Conservation (phyloP, 2,888 invertebrate genomes). For the Oligia strigilis region DNA sequence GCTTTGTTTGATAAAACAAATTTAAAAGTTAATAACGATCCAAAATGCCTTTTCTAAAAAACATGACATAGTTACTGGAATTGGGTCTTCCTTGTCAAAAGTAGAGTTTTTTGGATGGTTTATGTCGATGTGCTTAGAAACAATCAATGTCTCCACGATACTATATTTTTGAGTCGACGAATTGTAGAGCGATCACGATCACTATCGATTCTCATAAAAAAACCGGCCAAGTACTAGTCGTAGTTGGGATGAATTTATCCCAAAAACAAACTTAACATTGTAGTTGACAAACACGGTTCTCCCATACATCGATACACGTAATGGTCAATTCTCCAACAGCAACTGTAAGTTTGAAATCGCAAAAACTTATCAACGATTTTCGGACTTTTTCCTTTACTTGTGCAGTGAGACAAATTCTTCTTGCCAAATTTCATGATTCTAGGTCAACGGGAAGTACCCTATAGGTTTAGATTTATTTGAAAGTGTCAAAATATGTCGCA, state of each 20-base stretch:
- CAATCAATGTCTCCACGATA: not conserved
- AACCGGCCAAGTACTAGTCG: not conserved
- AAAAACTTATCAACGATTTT: not conserved
- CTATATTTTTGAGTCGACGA: not conserved
- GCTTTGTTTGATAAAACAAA: constrained; percentile 14
- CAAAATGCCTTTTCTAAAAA: constrained; percentile 9
- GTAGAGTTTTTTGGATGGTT: not conserved
- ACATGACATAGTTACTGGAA: constrained; percentile 1
- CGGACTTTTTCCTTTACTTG: not conserved
- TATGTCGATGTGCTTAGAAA: not conserved
- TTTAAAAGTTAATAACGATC: constrained; percentile 9
- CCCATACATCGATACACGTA: not conserved
- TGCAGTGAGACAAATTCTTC: not conserved
- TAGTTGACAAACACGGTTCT: not conserved
- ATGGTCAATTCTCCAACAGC: not conserved
- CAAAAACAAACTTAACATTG: not conserved
- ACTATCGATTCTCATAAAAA: not conserved
- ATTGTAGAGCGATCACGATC: not conserved
- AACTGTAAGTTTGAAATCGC: not conserved
- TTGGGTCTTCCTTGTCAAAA: not conserved
- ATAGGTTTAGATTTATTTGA: not conserved
- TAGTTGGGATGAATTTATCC: not conserved
- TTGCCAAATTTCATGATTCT: not conserved
- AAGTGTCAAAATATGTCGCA: not conserved
- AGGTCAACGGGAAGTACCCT: not conserved